Evolutionary conservation across 1,140 invertebrate species (phyloP), one percentile per base, ranked within the genome.

Genomic region (Eupeodes corollae): DNA sequence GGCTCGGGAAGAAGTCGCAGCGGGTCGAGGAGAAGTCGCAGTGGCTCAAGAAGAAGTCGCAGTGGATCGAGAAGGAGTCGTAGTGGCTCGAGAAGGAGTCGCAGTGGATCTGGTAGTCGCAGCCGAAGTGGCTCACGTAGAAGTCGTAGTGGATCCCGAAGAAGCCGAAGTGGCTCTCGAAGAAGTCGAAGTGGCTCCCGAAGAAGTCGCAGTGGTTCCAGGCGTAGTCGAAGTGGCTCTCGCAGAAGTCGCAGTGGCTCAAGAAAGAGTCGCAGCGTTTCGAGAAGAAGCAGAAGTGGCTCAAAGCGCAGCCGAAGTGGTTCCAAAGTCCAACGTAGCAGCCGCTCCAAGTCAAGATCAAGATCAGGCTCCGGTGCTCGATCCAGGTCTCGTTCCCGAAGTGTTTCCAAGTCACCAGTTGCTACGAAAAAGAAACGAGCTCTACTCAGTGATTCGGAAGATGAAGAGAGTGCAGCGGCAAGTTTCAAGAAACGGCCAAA

Each of bases 391-490:
- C 58, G 64, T 35, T 58, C 56, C 2, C 58, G 64, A 35, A 73
- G 35, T 52, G 52, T 63, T 34, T 69, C 70, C 3, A 51, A 56
- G 3, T 71, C 67, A n/a, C 56, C 57, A 54, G 5, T 50, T 51
- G 19, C 56, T 48, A 33, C 49, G 41, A 38, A 54, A 51, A 48
- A 63, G 52, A 76, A 74, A 58, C 63, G 73, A 44, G 58, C 63
- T 14, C 57, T 71, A 38, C 53, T 75, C 16, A 78, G 75, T 2
- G 77, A 80, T 49, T 78, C 76, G 0, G 76, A 79, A 48, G 73
- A 73, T 54, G 56, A 62, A 40, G 61, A 64, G 14, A 46, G 26
- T 2, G 58, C 57, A 0, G 32, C 18, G 0, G 55, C 55, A 18
- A n/a, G 52, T 26, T 45, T 59, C 2, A 71, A 67, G 48, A 72